Evolutionary conservation across 2,888 invertebrate species (phyloP), one percentile per base, ranked within the genome.

Genomic region (Chymomyza fuscimana): DNA sequence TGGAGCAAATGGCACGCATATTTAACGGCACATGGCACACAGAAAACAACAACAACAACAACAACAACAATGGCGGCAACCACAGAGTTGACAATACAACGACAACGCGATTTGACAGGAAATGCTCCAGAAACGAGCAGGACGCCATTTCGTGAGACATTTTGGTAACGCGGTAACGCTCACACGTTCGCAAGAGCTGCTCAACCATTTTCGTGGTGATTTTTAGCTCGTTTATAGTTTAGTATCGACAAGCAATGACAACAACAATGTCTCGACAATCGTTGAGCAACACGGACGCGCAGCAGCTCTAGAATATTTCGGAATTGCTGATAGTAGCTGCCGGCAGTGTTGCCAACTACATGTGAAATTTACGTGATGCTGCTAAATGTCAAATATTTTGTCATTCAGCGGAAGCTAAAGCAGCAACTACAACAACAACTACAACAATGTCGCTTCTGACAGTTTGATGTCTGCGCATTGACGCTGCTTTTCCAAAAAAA

Each of bases 341-440:
- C 52, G 52, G 52, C 52, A 54, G 52, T 19, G 16, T n/a, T 54
- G 52, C 19, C 52, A 54, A 19, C 52, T 60, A 58, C 65, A 66
- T 50, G 32, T 36, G 75, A 72, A 69, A 67, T 86, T 74, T 83
- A 81, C 86, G 83, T 86, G 83, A 77, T 76, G 79, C 84, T 83
- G 78, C 82, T 86, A 86, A 86, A 86, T 86, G 83, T 86, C 83
- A 83, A 83, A 83, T 81, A 83, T 83, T 83, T 83, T 83, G 86
- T 86, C 84, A 82, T 72, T 69, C 74, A 52, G 54, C 16, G n/a
- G 16, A 15, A 54, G 16, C 19, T 15, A 51, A 15, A 19, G 52
- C 16, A 54, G 19, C 52, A 19, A 16, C 51, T 1, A 9, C 52
- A 1, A 16, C 52, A 54, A 16, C 51, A n/a, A 9, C 52, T 10